A percentile compares a stretch with the other conserved stretches of the same genome.
Evolutionary conservation across 2,888 invertebrate genomes (phyloP).

Genomic region (Tipula confusa): DNA sequence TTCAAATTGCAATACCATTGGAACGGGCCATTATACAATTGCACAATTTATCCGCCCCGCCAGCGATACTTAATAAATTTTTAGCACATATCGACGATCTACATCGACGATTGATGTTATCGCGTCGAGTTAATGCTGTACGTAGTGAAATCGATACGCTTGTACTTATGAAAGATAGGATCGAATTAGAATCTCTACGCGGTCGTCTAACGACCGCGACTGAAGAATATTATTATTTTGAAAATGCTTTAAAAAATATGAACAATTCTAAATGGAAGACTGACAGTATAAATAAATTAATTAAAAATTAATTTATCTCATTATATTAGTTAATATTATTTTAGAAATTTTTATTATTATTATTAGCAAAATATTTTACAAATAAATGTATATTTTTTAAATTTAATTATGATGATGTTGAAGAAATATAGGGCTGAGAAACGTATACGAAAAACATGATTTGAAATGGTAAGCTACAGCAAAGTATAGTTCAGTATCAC

Average conservation of each 20-base stretch:
- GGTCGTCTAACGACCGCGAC: constrained; percentile 46
- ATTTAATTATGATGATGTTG: neutral
- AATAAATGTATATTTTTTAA: neutral
- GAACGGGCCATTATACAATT: constrained; percentile 44
- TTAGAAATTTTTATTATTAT: neutral
- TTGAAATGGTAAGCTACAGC: too few relatives aligned
- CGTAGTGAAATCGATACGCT: constrained; percentile 47
- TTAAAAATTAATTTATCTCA: constrained; percentile 12
- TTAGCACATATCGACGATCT: constrained; percentile 45
- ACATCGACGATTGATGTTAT: constrained; percentile 42
- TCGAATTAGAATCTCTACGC: constrained; percentile 42
- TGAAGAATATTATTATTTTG: constrained; percentile 69
- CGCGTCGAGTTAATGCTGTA: constrained; percentile 45
- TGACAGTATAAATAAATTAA: constrained; percentile 31
- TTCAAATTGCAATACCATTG: constrained; percentile 47
- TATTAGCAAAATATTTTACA: neutral
- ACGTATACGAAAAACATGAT: too few relatives aligned
- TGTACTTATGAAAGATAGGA: constrained; percentile 44
- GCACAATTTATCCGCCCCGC: constrained; percentile 44
- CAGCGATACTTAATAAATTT: constrained; percentile 45
- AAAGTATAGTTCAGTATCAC: too few relatives aligned
- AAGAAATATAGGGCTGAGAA: too few relatives aligned
- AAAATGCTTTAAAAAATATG: constrained; percentile 58
- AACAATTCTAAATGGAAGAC: constrained; percentile 39
- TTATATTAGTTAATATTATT: neutral